phyloP scores from a whole-genome alignment of 2,797 vertebrate genomes.

The Eulemur mongoz region DNA sequence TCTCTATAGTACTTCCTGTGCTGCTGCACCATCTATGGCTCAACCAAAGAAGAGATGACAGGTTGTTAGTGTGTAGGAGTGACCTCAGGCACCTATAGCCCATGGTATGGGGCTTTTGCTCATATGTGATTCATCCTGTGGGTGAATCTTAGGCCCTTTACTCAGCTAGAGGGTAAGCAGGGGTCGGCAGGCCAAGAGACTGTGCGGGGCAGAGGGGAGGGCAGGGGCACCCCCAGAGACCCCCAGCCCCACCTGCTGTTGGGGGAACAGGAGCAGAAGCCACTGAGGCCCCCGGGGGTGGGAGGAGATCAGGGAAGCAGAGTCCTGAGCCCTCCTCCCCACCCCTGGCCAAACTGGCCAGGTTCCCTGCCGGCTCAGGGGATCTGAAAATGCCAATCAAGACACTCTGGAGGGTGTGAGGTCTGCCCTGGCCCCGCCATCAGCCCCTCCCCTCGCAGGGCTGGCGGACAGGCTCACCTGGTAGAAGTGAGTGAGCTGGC shows the following conservation, averaged over 20 bases:
- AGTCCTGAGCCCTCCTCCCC: neutral
- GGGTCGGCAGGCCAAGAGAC: neutral
- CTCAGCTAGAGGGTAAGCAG: neutral
- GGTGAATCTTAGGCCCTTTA: neutral
- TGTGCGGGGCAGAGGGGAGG: neutral
- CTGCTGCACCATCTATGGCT: conserved; percentile 79
- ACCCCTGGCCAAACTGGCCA: neutral
- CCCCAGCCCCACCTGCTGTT: neutral
- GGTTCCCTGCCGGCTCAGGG: neutral
- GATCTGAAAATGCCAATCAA: neutral
- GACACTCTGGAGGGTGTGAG: neutral
- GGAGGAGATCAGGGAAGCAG: neutral
- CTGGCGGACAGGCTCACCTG: conserved; percentile 72
- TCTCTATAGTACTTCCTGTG: conserved; percentile 84
- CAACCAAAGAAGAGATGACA: neutral
- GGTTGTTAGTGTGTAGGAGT: rapidly evolving
- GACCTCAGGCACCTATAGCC: neutral
- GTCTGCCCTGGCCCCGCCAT: neutral
- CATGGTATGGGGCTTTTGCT: neutral
- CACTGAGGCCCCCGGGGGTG: neutral
- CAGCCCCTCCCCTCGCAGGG: rapidly evolving
- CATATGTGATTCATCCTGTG: rapidly evolving
- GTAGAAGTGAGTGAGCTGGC: conserved; percentile 80
- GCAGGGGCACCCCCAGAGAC: neutral
- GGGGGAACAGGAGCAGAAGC: neutral